A percentile compares a stretch with the other conserved stretches of the same genome.
These are phyloP conservation scores for Nibea albiflora DNA, from an alignment of 2,113 vertebrate species.

Conservation along the genomic window DNA sequence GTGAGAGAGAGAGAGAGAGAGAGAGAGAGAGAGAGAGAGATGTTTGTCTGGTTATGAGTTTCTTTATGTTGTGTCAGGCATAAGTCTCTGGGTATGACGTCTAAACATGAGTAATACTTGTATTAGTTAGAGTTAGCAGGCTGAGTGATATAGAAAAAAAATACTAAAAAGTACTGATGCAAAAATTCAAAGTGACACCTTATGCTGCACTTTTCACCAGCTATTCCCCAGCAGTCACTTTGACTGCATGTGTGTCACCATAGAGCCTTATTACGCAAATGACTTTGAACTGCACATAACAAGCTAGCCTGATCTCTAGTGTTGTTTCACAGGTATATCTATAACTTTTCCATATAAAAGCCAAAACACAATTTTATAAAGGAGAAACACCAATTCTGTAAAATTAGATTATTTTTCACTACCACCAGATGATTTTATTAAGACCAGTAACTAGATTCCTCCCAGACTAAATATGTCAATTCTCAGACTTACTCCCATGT, in stretches of 20 bases:
- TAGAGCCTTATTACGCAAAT: background rate
- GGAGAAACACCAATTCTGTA: background rate
- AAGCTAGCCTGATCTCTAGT: background rate
- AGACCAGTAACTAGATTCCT: background rate
- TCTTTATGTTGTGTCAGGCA: background rate
- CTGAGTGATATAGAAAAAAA: background rate
- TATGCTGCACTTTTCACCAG: background rate
- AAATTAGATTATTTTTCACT: background rate
- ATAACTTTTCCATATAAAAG: slow-evolving; percentile 7
- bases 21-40: background rate
- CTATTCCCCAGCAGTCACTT: background rate
- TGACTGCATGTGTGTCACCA: background rate
- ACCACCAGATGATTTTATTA: background rate
- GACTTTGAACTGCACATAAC: background rate
- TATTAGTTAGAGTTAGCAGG: background rate
- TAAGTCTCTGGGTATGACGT: background rate
- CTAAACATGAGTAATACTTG: background rate
- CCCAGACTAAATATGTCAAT: background rate
- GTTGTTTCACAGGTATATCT: background rate
- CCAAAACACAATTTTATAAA: background rate
- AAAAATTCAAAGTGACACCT: background rate
- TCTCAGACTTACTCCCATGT: background rate
- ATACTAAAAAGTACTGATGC: background rate
- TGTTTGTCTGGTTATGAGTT: background rate
- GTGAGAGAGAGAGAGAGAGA: background rate